These are phyloP conservation scores for Poecilus cupreus DNA, from an alignment of 2,888 invertebrate species.

Conservation along the genomic window DNA sequence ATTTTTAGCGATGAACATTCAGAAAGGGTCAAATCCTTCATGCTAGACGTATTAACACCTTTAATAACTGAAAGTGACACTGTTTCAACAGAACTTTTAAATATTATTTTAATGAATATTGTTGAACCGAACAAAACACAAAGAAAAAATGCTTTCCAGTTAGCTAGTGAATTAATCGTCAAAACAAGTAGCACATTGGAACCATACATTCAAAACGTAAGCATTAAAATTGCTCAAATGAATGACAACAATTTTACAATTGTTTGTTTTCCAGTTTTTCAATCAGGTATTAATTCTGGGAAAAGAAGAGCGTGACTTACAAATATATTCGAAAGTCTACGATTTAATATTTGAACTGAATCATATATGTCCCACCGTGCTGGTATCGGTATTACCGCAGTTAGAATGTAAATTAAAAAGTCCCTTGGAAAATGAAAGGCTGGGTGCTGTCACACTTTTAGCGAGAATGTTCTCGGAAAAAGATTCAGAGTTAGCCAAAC, in stretches of 20 bases:
- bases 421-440: constrained; percentile 89
- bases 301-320: constrained; percentile 87
- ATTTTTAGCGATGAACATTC: constrained; percentile 94
- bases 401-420: constrained; percentile 97
- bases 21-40: constrained; percentile 95
- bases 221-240: constrained; percentile 66
- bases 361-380: constrained; percentile 90
- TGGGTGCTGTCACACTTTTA: constrained; percentile 90
- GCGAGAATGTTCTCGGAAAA: constrained; percentile 98
- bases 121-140: constrained; percentile 95
- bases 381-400: constrained; percentile 93
- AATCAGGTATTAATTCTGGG: constrained; percentile 96
- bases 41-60: constrained; percentile 96
- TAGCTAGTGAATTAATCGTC: constrained; percentile 93
- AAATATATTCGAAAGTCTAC: constrained; percentile 90
- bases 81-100: constrained; percentile 94
- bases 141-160: constrained; percentile 89
- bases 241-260: too few species aligned
- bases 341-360: constrained; percentile 97
- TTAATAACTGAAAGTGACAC: constrained; percentile 96
- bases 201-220: constrained; percentile 94
- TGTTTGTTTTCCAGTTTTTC: constrained; percentile 83
- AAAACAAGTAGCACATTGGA: constrained; percentile 95
- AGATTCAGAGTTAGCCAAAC: constrained; percentile 90
- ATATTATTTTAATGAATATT: constrained; percentile 94